Evolutionary conservation across 1,140 invertebrate genomes (phyloP).

Genomic region (Meloidogyne floridensis): DNA sequence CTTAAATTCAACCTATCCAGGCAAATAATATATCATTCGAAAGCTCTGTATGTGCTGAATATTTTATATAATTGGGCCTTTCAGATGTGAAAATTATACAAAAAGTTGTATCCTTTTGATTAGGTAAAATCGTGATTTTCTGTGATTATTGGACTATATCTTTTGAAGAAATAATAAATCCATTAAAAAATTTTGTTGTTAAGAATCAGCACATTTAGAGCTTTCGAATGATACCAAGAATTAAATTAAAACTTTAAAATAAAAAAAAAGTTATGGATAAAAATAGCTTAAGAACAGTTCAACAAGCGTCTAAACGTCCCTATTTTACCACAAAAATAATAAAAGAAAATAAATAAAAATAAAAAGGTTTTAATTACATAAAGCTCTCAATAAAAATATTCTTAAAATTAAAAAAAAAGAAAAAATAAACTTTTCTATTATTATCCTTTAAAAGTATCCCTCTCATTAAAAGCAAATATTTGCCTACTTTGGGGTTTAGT

Average conservation of each 20-base stretch:
- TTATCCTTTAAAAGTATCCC: neutral
- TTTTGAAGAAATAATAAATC: neutral
- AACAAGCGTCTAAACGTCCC: neutral
- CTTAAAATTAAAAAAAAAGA: neutral
- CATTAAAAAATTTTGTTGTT: neutral
- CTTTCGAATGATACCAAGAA: neutral
- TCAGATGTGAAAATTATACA: too few relatives aligned
- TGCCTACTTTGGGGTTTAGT: neutral
- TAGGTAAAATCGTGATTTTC: neutral
- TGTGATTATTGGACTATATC: neutral
- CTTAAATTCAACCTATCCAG: too few relatives aligned
- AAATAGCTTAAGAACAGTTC: neutral
- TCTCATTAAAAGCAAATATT: neutral
- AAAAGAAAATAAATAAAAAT: neutral
- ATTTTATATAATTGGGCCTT: neutral
- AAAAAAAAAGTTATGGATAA: neutral
- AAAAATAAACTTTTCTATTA: neutral
- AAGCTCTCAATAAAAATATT: constrained; percentile 1
- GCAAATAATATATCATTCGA: neutral
- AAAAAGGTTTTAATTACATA: neutral
- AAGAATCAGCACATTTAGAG: neutral
- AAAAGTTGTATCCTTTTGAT: too few relatives aligned
- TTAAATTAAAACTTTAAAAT: neutral
- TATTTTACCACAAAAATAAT: neutral
- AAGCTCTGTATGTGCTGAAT: neutral